Conservation (phyloP, 2,113 vertebrate species). For the Paraplagusia blochii region DNA sequence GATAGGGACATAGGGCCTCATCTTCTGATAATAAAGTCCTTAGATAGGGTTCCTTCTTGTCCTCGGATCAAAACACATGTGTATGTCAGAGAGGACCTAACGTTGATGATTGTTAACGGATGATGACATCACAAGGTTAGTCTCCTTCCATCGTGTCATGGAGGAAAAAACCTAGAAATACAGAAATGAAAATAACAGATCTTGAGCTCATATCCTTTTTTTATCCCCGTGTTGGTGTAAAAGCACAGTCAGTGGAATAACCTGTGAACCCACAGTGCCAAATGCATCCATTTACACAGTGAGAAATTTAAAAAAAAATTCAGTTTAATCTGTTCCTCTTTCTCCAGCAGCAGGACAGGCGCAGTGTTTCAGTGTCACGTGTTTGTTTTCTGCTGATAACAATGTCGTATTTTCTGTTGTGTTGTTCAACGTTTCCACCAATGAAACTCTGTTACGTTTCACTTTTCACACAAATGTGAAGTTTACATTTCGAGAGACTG, state of each 20-base stretch:
- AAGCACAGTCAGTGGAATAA: constrained; percentile 8
- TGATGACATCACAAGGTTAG: too few species aligned
- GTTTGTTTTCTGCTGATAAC: not conserved
- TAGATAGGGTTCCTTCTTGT: too few species aligned
- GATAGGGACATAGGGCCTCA: too few species aligned
- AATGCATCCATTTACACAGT: not conserved
- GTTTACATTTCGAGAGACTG: not conserved
- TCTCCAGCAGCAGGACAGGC: not conserved
- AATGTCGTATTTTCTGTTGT: not conserved
- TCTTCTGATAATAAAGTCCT: too few species aligned
- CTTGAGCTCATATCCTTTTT: too few species aligned
- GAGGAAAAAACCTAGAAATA: too few species aligned
- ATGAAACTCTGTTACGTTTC: not conserved
- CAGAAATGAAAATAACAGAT: not conserved
- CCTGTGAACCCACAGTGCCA: not conserved
- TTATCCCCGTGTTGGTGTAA: too few species aligned
- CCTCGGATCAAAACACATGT: too few species aligned
- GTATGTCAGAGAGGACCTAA: too few species aligned
- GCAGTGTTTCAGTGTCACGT: constrained; percentile 10
- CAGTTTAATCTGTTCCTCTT: not conserved
- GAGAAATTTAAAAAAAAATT: not conserved
- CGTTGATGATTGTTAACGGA: too few species aligned
- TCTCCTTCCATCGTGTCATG: too few species aligned
- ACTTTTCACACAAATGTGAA: not conserved
- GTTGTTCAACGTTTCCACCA: constrained; percentile 5